Evolutionary conservation across 2,113 vertebrate species (phyloP), one percentile per base, ranked within the genome.

Genomic region (Pangasianodon gigas): DNA sequence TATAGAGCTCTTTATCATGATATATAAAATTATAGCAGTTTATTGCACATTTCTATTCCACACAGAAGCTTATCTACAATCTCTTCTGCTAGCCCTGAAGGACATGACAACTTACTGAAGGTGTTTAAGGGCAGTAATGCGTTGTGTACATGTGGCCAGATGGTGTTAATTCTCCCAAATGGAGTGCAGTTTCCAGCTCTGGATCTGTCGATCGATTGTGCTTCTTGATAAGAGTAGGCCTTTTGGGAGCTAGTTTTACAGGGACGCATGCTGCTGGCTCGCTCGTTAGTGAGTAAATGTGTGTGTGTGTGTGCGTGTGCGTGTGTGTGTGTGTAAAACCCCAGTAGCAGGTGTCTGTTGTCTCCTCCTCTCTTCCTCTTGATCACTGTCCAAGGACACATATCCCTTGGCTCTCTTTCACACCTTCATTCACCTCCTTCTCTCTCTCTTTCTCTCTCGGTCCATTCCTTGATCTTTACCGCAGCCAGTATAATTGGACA

Each of bases 401-500:
- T 84, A 84, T 62, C 82, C 41, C 71, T 74, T 67, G 81, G 81
- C 81, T 84, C 51, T 62, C 46, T 86, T 69, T 85, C 54, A 60
- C 52, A 69, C 69, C 19, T 41, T 44, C 19, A 13, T 79, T 69
- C 46, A 56, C 46, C 74, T 52, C n/a, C 11, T 67, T 81, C 84
- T 56, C 71, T 37, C 29, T 88, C 82, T 84, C 74, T 46, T 41
- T 79, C 41, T 80, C 5, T 51, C 11, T n/a, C 11, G 41, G 5
- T 84, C 81, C 89, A 90, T 83, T 81, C 87, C 71, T 80, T 56
- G 86, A 89, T 91, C 93, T 32, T 60, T 77, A 90, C 88, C 84
- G 81, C 52, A 92, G 90, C 88, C 88, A 89, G 86, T 92, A 91
- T 93, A 93, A 94, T 92, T 93, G 86, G 69, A 91, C 92, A 88